phyloP scores from a whole-genome alignment of 2,888 invertebrate genomes.

The Phortica okadai region DNA sequence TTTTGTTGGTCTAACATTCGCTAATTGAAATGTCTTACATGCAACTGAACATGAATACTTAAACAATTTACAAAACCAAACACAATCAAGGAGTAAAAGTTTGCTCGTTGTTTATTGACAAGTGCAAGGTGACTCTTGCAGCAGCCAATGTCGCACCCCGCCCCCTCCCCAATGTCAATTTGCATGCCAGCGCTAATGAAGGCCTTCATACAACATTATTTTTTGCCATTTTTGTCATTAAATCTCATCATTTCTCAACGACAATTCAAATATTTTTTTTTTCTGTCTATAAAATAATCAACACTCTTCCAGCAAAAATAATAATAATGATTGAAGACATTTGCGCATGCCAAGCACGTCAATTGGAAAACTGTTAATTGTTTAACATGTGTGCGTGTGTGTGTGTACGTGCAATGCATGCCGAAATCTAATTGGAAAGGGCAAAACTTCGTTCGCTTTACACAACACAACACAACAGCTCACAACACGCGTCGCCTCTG shows the following conservation, averaged over 20 bases:
- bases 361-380: not conserved
- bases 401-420: not conserved
- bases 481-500: conserved; percentile 50
- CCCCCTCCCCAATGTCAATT: not conserved
- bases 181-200: not conserved
- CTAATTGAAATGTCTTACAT: conserved; percentile 24
- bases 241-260: not conserved
- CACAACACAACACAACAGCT: conserved; percentile 45
- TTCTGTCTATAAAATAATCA: too few relatives aligned
- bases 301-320: too few relatives aligned
- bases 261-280: too few relatives aligned
- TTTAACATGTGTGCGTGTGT: conserved; percentile 24
- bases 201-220: not conserved
- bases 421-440: not conserved
- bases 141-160: too few relatives aligned
- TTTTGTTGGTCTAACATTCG: not conserved
- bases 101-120: not conserved
- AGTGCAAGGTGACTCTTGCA: conserved; percentile 26
- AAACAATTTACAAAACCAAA: not conserved
- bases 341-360: not conserved
- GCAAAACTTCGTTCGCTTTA: not conserved
- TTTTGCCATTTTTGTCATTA: not conserved
- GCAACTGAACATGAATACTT: not conserved
- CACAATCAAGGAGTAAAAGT: conserved; percentile 8
- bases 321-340: too few relatives aligned